Evolutionary conservation across 2,797 vertebrate species (phyloP), one percentile per base, ranked within the genome.

Genomic region (Paguma larvata): DNA sequence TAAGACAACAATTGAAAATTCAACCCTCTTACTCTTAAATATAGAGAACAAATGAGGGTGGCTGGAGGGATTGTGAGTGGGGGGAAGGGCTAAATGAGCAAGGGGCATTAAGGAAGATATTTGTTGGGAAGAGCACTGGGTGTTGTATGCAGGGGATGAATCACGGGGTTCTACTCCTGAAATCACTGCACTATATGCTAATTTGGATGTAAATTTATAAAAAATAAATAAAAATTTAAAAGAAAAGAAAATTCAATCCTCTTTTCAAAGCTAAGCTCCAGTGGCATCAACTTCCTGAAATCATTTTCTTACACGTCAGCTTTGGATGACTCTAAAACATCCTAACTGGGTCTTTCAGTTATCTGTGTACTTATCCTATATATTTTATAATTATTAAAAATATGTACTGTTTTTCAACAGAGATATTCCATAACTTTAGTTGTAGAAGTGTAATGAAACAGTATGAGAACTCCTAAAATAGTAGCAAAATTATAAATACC

Each of bases 401-500:
- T 67, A 82, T 5, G 56, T 15, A 41, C 16, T 90, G 32, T 38
- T 93, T 70, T 67, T 19, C 30, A 85, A 93, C 96, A 87, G 27
- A 79, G 14, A 56, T 15, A 93, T 6, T 13, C 1, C 46, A 4
- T 88, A 73, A 73, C 41, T 96, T 91, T 68, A 89, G 80, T 53
- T 97, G 48, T 84, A 88, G 62, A 51, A 6, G 21, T 32, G 34
- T 25, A 75, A 94, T n/a, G 16, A 85, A 65, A 94, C 65, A 94
- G 18, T 34, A 65, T 23, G 13, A 86, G 34, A 92, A 59, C 7
- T 80, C n/a, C 4, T 91, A 0, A 1, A 96, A 87, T 18, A 67
- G 14, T 72, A 18, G 21, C n/a, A n/a, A 82, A 38, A 53, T 8
- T 94, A 93, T 41, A 97, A 96, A 95, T 99, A 99, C 99, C 99